phyloP scores from a whole-genome alignment of 2,797 vertebrate genomes.

The Rhodeus uyekii region DNA sequence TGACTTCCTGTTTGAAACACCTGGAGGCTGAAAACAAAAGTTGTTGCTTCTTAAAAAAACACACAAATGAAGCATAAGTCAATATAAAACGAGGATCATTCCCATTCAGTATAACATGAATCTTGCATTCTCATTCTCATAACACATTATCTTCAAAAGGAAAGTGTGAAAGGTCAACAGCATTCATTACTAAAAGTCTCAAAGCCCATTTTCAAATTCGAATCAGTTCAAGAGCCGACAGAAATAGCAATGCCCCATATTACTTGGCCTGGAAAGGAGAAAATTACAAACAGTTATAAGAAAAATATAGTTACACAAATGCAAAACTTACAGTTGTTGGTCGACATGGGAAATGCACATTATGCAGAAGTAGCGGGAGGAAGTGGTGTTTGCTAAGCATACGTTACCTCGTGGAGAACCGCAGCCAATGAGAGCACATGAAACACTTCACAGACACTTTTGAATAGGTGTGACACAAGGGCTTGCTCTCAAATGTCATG shows the following conservation, averaged over 20 bases:
- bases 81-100: background rate
- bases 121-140: background rate
- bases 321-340: slow-evolving; percentile 62
- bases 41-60: background rate
- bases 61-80: background rate
- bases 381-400: slow-evolving; percentile 67
- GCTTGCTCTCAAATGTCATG: background rate
- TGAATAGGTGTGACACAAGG: slow-evolving; percentile 25
- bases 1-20: slow-evolving; percentile 1
- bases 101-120: background rate
- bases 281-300: background rate
- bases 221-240: background rate
- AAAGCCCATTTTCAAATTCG: slow-evolving; percentile 6
- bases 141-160: background rate
- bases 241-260: background rate
- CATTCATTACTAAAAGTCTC: background rate
- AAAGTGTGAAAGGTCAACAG: background rate
- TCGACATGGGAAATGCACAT: slow-evolving; percentile 71
- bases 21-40: background rate
- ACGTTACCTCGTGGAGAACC: slow-evolving; percentile 55
- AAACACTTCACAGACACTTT: slow-evolving; percentile 8
- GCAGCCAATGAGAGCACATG: slow-evolving; percentile 53
- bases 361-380: slow-evolving; percentile 73
- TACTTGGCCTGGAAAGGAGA: background rate
- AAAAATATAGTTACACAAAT: slow-evolving; percentile 1